A percentile compares a stretch with the other conserved stretches of the same genome.
These are phyloP conservation scores for Tipula lateralis DNA, from an alignment of 2,888 invertebrate species.

Conservation along the genomic window DNA sequence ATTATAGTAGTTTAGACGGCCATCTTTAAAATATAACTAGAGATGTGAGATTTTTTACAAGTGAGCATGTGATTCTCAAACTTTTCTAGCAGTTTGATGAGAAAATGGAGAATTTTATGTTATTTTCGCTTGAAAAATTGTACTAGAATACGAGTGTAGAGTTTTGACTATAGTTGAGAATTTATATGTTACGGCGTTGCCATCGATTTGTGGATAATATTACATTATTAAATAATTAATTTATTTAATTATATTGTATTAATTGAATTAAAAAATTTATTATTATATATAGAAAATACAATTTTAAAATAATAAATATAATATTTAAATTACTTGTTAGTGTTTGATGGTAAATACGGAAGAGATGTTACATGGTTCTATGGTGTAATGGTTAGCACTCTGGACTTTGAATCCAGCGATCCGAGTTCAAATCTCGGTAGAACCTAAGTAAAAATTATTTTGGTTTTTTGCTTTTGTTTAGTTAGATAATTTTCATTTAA, in stretches of 20 bases:
- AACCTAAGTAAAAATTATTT: not conserved
- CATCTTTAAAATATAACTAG: slow-evolving; percentile 19
- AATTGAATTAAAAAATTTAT: not conserved
- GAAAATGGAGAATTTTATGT: not conserved
- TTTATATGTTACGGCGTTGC: not conserved
- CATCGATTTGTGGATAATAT: not conserved
- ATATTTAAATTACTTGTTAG: not conserved
- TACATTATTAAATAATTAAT: not conserved
- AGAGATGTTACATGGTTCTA: slow-evolving; percentile 41
- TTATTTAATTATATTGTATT: not conserved
- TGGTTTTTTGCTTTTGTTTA: not conserved
- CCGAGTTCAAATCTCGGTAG: slow-evolving; percentile 32
- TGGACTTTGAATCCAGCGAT: slow-evolving; percentile 32
- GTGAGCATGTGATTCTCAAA: not conserved
- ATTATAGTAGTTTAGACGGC: slow-evolving; percentile 24
- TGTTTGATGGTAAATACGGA: not conserved
- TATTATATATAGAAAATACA: not conserved
- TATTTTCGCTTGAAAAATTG: not conserved
- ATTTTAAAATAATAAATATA: not conserved
- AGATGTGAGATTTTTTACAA: not conserved
- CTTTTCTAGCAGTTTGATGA: not conserved
- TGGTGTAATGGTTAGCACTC: slow-evolving; percentile 48
- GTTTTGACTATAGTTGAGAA: not conserved
- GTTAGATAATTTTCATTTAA: no score
- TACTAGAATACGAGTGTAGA: not conserved